These are phyloP conservation scores for Hemichromis elongatus DNA, from an alignment of 2,113 vertebrate genomes.

Conservation along the genomic window DNA sequence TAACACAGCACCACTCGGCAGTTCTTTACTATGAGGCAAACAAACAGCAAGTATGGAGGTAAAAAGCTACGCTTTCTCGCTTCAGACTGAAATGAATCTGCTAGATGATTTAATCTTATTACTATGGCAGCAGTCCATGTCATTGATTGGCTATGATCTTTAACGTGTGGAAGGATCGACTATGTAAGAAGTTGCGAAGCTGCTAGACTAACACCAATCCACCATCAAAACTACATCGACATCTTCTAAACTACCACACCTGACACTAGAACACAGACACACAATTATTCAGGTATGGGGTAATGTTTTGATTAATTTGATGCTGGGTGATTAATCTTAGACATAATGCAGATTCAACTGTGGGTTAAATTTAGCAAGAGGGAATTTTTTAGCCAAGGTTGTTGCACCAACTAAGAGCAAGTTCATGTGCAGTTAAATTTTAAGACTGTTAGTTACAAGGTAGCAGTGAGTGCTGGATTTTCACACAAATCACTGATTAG, in stretches of 20 bases:
- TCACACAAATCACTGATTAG: not conserved
- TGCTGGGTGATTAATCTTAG: not conserved
- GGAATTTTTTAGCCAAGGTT: not conserved
- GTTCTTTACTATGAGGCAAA: not conserved
- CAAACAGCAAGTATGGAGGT: not conserved
- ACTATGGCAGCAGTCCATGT: not conserved
- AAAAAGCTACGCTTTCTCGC: not conserved
- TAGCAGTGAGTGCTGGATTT: not conserved
- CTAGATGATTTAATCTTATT: not conserved
- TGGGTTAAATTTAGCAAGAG: not conserved
- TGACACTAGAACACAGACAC: not conserved
- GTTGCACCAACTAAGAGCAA: not conserved
- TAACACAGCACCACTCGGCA: constrained; percentile 42
- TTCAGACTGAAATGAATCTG: not conserved
- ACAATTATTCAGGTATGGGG: constrained; percentile 38
- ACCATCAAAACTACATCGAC: constrained; percentile 22
- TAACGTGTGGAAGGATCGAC: not conserved
- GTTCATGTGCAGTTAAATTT: not conserved
- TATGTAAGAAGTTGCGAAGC: not conserved
- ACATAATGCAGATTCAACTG: not conserved
- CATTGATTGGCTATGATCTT: constrained; percentile 3
- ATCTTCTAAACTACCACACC: constrained; percentile 27
- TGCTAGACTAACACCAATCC: not conserved
- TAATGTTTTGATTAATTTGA: constrained; percentile 10
- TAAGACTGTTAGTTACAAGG: not conserved